Evolutionary conservation across 2,113 vertebrate genomes (phyloP).

Genomic region (Campylomormyrus numenius): DNA sequence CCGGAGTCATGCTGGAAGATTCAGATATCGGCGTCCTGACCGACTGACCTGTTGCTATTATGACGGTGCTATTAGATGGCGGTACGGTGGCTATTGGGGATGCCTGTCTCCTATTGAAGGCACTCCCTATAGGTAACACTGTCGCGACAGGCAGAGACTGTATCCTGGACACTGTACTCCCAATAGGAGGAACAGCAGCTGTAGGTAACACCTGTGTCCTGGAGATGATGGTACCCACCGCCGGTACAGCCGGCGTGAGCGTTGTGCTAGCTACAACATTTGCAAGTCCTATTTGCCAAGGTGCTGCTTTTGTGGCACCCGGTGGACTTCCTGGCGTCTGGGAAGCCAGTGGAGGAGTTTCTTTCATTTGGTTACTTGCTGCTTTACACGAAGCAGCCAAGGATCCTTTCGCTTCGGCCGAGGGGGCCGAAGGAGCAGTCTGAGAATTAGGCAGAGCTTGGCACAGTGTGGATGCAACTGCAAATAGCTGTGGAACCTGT

Average conservation of each 20-base stretch:
- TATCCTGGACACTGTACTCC: slow-evolving; percentile 50
- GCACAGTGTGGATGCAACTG: slow-evolving; percentile 12
- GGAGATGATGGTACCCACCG: slow-evolving; percentile 31
- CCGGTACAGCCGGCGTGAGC: slow-evolving; percentile 25
- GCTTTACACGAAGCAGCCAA: slow-evolving; percentile 1
- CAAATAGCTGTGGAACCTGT: slow-evolving; percentile 23
- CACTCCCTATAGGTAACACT: slow-evolving; percentile 59
- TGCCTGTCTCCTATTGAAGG: slow-evolving; percentile 49
- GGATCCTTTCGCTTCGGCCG: slow-evolving; percentile 18
- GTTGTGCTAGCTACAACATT: slow-evolving; percentile 31
- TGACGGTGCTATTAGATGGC: slow-evolving; percentile 38
- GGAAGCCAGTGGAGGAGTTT: not conserved
- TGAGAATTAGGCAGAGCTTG: slow-evolving; percentile 17
- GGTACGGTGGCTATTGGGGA: slow-evolving; percentile 41
- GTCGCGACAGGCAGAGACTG: slow-evolving; percentile 65
- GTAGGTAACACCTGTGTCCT: slow-evolving; percentile 53
- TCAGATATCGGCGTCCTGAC: slow-evolving; percentile 33
- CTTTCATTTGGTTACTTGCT: slow-evolving; percentile 6
- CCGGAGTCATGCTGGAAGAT: slow-evolving; percentile 28
- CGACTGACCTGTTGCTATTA: slow-evolving; percentile 41
- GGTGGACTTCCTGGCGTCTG: slow-evolving; percentile 10
- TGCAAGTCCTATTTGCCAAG: slow-evolving; percentile 32
- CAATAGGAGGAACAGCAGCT: slow-evolving; percentile 66
- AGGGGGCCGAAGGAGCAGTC: slow-evolving; percentile 20
- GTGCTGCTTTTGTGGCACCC: slow-evolving; percentile 27